Evolutionary conservation across 1,140 invertebrate species (phyloP), one percentile per base, ranked within the genome.

Genomic region (Achroia grisella): DNA sequence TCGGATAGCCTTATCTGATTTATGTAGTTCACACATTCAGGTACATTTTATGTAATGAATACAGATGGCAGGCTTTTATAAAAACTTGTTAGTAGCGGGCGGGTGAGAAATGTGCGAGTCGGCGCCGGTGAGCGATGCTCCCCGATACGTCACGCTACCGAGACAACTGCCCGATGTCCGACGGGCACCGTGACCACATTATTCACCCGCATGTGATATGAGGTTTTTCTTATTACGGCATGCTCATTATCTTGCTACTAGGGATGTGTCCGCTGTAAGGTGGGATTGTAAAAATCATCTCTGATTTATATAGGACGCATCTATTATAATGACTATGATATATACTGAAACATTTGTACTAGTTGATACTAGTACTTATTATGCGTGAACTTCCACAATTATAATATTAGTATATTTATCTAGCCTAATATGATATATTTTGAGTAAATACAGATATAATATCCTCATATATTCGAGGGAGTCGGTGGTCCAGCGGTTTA

Each of bases 31-130:
- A 50, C 55, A 55, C 39, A 15, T 52, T 13, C n/a, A 35, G 44
- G 43, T 33, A 53, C 49, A 49, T 58, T 55, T 47, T 28, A 28
- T n/a, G 46, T 46, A 56, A 56, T 36, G 51, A 60, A 60, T 52
- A 43, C 47, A 35, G 44, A 52, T 50, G 51, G 42, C 17, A 27
- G 8, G 30, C 13, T 55, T 39, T 48, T 50, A 48, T 36, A 51
- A 34, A 54, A 44, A 48, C 44, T 64, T 51, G 52, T 65, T 64
- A 64, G 54, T 32, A 13, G 49, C 23, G 14, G 17, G 17, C n/a
- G n/a, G 48, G 37, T 61, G 44, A 49, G 52, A 59, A 56, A 57
- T 58, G 49, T 46, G 35, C 13, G 15, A 31, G 43, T 8, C 17
- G 2, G 17, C 17, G 17, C 2, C 35, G 39, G 48, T 54, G 52